phyloP scores from a whole-genome alignment of 2,113 vertebrate genomes.

The Nipponia nippon region DNA sequence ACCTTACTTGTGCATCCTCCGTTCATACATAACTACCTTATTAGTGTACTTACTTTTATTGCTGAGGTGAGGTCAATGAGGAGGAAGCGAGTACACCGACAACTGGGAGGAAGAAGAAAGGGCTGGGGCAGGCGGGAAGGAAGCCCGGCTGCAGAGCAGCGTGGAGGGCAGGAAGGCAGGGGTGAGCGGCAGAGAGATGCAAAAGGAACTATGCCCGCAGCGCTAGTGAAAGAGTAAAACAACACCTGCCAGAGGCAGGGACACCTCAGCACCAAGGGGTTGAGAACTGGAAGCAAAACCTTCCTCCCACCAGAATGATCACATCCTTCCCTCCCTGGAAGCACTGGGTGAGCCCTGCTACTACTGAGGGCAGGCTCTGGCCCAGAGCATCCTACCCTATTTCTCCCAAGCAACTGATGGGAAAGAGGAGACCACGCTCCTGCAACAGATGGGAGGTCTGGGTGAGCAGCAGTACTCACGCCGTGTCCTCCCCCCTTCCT shows the following conservation, averaged over 20 bases:
- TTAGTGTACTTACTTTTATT: background rate
- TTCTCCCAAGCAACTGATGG: background rate
- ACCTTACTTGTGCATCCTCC: fast-evolving
- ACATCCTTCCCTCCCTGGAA: background rate
- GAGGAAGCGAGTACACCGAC: background rate
- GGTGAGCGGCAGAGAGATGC: background rate
- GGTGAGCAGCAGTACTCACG: fast-evolving
- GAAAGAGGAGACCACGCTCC: background rate
- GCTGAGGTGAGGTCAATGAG: background rate
- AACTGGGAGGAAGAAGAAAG: background rate
- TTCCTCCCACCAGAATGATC: background rate
- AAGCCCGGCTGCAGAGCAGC: background rate
- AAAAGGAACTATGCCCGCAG: background rate
- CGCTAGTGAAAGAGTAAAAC: background rate
- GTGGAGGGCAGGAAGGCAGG: background rate
- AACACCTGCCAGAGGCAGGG: background rate
- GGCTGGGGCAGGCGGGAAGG: background rate
- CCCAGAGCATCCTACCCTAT: background rate
- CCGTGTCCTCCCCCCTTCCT: background rate
- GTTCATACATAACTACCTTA: background rate
- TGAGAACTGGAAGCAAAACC: background rate
- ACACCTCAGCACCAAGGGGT: background rate
- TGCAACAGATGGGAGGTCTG: background rate
- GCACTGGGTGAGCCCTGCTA: background rate
- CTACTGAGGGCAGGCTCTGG: background rate